phyloP scores from a whole-genome alignment of 2,113 vertebrate species.

The Ia io region DNA sequence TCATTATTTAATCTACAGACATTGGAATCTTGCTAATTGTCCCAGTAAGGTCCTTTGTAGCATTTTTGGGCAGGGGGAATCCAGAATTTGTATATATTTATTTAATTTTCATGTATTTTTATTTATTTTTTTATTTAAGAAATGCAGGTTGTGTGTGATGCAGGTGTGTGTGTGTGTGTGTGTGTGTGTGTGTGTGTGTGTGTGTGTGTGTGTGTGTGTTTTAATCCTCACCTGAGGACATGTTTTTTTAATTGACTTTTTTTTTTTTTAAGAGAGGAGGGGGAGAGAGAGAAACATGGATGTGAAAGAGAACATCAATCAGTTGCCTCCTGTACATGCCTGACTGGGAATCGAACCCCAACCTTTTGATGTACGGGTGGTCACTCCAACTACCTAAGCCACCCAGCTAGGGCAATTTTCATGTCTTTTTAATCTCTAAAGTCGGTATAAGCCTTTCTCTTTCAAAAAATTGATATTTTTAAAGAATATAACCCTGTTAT shows the following conservation, averaged over 20 bases:
- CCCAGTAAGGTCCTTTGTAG: background rate
- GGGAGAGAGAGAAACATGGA: background rate
- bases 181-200: no score
- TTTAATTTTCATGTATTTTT: conserved; percentile 19
- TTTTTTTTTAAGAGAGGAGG: background rate
- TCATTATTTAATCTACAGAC: background rate
- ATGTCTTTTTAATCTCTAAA: background rate
- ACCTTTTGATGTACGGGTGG: background rate
- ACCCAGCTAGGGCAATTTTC: background rate
- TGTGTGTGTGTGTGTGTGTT: no score
- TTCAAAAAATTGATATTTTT: background rate
- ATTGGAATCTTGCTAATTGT: background rate
- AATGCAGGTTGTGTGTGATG: no score
- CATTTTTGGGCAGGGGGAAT: background rate
- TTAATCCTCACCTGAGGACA: no score
- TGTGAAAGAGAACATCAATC: background rate
- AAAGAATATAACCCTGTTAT: background rate
- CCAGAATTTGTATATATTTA: background rate
- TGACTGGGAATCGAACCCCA: background rate
- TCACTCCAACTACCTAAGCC: no score
- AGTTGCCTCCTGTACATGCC: background rate
- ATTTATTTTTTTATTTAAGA: no score
- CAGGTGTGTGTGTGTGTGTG: no score
- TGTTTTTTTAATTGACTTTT: no score
- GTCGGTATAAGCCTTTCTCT: background rate